Evolutionary conservation across 2,888 invertebrate genomes (phyloP).

Genomic region (Acholoe squamosa): DNA sequence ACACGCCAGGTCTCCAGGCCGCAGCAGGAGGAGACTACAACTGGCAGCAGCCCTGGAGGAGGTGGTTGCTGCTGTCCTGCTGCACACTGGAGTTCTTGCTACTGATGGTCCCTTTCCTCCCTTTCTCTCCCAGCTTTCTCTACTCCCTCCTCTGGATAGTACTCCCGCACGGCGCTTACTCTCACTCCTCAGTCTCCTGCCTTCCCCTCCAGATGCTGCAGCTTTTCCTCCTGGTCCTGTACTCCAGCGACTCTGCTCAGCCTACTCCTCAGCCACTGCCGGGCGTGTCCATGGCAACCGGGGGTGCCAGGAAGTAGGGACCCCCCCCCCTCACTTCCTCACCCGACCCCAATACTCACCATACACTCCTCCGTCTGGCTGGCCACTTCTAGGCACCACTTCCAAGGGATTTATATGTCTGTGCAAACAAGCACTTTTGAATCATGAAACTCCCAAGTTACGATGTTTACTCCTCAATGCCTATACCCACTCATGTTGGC

Average conservation of each 20-base stretch:
- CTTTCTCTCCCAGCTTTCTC: neutral
- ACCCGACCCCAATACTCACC: neutral
- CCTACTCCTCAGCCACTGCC: neutral
- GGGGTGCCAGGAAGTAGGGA: conserved; percentile 48
- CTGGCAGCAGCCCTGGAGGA: too few species aligned
- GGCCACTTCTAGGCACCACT: neutral
- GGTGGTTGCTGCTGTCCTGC: too few species aligned
- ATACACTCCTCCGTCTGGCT: neutral
- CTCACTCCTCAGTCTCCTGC: conserved; percentile 15
- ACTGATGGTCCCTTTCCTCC: neutral
- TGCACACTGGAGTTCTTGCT: too few species aligned
- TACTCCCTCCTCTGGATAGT: neutral
- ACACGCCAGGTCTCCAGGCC: too few species aligned
- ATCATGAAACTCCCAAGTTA: neutral
- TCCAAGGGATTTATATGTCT: neutral
- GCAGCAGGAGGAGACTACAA: too few species aligned
- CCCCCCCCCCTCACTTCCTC: neutral
- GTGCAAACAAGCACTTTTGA: neutral
- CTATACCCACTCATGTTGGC: too few species aligned
- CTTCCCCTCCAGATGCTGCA: neutral
- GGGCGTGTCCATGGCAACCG: conserved; percentile 37
- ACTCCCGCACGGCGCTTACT: conserved; percentile 18
- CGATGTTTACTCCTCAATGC: neutral
- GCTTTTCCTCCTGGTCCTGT: neutral
- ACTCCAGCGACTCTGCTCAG: neutral